Percentiles rank a stretch among this genome's conserved stretches.
phyloP scores from a whole-genome alignment of 2,888 invertebrate species.

The Troides oblongomaculatus region DNA sequence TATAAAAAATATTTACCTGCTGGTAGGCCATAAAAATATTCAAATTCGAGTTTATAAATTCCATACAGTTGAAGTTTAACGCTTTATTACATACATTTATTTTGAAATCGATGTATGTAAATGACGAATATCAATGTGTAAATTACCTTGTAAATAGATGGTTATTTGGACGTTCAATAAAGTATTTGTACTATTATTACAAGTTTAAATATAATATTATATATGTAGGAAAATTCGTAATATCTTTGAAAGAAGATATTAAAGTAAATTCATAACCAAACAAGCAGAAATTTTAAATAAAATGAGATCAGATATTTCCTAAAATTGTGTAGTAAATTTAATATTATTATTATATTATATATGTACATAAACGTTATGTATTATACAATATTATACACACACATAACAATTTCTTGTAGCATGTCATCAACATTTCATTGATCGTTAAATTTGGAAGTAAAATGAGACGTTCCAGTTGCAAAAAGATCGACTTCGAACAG shows the following conservation, averaged over 20 bases:
- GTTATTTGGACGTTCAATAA: background rate
- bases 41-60: conserved; percentile 25
- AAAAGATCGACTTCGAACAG: conserved; percentile 5
- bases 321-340: too few relatives aligned
- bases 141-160: background rate
- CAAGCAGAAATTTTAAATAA: too few relatives aligned
- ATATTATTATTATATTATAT: background rate
- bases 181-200: background rate
- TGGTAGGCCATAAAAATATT: conserved; percentile 24
- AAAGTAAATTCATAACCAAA: too few relatives aligned
- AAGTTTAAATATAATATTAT: background rate
- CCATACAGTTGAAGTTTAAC: conserved; percentile 4
- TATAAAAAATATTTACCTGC: conserved; percentile 37
- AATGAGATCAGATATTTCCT: too few relatives aligned
- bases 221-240: too few relatives aligned
- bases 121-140: background rate
- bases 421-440: conserved; percentile 4
- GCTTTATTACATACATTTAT: conserved; percentile 20
- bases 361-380: background rate
- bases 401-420: background rate
- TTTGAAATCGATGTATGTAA: conserved; percentile 19
- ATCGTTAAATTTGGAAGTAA: conserved; percentile 16
- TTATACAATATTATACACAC: background rate
- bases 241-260: too few relatives aligned
- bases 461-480: conserved; percentile 12